Percentiles rank a stretch among this genome's conserved stretches.
These are phyloP conservation scores for Syngnathus typhle DNA, from an alignment of 2,113 vertebrate genomes.

Conservation along the genomic window DNA sequence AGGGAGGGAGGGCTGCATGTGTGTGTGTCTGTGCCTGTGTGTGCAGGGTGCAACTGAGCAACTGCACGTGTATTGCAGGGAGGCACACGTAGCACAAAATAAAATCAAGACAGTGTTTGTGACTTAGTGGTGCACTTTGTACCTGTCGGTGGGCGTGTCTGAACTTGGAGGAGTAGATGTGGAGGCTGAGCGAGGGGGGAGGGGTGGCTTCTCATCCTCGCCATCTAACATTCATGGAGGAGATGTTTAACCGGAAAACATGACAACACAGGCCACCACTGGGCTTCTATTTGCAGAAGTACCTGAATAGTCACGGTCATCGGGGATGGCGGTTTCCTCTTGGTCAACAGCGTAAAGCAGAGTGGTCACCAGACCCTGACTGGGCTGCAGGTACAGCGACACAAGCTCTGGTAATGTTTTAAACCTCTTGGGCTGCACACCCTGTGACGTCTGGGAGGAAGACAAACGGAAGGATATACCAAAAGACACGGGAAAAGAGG, in stretches of 20 bases:
- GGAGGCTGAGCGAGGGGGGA: slow-evolving; percentile 86
- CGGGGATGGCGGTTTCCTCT: slow-evolving; percentile 73
- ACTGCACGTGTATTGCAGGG: not conserved
- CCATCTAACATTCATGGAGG: slow-evolving; percentile 73
- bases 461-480: slow-evolving; percentile 5
- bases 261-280: not conserved
- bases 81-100: not conserved
- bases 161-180: slow-evolving; percentile 73
- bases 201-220: slow-evolving; percentile 89
- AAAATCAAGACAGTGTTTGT: not conserved
- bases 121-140: slow-evolving; percentile 13
- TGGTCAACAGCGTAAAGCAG: slow-evolving; percentile 85
- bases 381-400: slow-evolving; percentile 86
- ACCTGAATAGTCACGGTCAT: slow-evolving; percentile 92
- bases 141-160: slow-evolving; percentile 79
- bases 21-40: not conserved
- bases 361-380: slow-evolving; percentile 91
- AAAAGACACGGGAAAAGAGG: slow-evolving; percentile 9
- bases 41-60: too few relatives aligned
- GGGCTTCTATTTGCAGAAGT: not conserved
- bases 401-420: slow-evolving; percentile 87
- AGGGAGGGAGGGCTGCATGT: not conserved
- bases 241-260: slow-evolving; percentile 4
- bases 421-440: slow-evolving; percentile 89
- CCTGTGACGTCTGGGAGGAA: slow-evolving; percentile 82